These are phyloP conservation scores for Poeciliopsis prolifica DNA, from an alignment of 2,113 vertebrate species.

Conservation along the genomic window DNA sequence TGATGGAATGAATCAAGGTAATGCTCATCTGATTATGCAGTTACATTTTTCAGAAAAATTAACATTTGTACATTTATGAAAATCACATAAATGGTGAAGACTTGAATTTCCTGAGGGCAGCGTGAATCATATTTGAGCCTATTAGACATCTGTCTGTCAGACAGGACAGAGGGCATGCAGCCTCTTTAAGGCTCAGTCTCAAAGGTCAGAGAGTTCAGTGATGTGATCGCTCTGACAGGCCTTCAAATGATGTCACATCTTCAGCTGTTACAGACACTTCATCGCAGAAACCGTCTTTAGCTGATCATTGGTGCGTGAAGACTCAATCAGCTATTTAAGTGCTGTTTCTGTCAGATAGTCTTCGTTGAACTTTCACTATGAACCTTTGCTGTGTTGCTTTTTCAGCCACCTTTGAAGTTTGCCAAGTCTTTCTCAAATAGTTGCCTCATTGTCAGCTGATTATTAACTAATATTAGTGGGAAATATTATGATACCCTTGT, in stretches of 20 bases:
- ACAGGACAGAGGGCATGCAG: conserved; percentile 14
- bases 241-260: conserved; percentile 36
- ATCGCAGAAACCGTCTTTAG: background rate
- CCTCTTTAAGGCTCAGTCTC: conserved; percentile 48
- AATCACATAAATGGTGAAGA: background rate
- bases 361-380: conserved; percentile 2
- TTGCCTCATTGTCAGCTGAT: too few species aligned
- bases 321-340: conserved; percentile 42
- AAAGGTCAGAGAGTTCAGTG: conserved; percentile 64
- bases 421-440: background rate
- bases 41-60: too few species aligned
- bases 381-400: background rate
- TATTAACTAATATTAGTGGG: too few species aligned
- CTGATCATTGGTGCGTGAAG: conserved; percentile 20
- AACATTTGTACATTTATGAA: conserved; percentile 6
- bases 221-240: conserved; percentile 65
- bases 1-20: too few species aligned
- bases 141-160: conserved; percentile 43
- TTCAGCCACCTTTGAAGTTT: background rate
- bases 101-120: conserved; percentile 25
- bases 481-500: too few species aligned
- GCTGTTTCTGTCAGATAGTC: conserved; percentile 9
- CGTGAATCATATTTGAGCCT: conserved; percentile 44
- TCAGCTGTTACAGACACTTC: conserved; percentile 10
- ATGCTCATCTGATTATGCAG: too few species aligned